Percentiles rank a stretch among this genome's conserved stretches.
Evolutionary conservation across 2,888 invertebrate species (phyloP).

Genomic region (Harpalus rubripes): DNA sequence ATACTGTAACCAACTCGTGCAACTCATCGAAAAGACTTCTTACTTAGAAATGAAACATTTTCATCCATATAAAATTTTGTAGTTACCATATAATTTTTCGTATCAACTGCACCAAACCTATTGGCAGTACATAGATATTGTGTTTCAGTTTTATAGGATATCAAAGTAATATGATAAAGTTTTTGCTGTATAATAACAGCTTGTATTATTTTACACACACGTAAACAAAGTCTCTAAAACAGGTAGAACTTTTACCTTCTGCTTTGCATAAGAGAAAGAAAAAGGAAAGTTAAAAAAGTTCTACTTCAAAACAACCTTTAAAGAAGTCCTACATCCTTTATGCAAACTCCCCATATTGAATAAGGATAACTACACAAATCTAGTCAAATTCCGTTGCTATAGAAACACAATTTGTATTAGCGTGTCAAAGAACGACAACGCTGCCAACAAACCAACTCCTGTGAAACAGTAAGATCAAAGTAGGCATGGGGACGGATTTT

Average conservation of each 20-base stretch:
- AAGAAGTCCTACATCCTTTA: not conserved
- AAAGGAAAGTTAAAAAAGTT: not conserved
- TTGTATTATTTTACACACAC: not conserved
- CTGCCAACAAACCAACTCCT: conserved; percentile 1
- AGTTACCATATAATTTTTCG: no score
- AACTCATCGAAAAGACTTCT: no score
- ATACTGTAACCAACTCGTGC: no score
- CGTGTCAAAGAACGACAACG: conserved; percentile 17
- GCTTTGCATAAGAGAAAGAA: not conserved
- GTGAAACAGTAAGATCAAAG: conserved; percentile 34
- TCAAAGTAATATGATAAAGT: not conserved
- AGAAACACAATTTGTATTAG: conserved; percentile 33
- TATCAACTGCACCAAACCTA: no score
- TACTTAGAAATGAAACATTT: no score
- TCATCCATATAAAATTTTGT: no score
- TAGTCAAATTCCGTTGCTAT: not conserved
- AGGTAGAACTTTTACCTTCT: not conserved
- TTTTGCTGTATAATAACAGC: not conserved
- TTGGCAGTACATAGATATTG: no score
- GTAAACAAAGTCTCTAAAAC: not conserved
- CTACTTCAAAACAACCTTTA: not conserved
- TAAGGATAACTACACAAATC: conserved; percentile 30
- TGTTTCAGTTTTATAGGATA: not conserved
- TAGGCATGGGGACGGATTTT: conserved; percentile 4
- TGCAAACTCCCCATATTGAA: not conserved